These are phyloP conservation scores for Andrena chrysosceles DNA, from an alignment of 2,888 invertebrate species.

Conservation along the genomic window DNA sequence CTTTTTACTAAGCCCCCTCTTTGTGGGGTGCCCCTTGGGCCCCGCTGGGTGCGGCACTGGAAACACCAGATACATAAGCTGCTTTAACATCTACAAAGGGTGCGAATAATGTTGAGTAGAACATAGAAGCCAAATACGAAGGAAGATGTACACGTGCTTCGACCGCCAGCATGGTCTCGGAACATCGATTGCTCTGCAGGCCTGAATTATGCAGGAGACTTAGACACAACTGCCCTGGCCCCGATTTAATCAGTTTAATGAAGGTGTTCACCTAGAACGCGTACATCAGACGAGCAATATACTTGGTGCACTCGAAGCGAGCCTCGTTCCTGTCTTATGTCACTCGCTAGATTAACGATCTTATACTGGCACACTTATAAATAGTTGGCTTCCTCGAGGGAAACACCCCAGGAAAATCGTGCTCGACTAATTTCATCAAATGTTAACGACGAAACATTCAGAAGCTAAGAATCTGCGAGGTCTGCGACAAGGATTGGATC, in stretches of 20 bases:
- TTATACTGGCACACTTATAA: slow-evolving; percentile 35
- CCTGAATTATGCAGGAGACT: slow-evolving; percentile 34
- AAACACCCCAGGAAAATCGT: no score
- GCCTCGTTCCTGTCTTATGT: slow-evolving; percentile 40
- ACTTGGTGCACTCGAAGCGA: slow-evolving; percentile 32
- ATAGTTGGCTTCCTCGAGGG: slow-evolving; percentile 1
- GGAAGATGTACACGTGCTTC: slow-evolving; percentile 4
- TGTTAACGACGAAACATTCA: no score
- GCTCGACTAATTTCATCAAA: no score
- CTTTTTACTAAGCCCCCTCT: no score
- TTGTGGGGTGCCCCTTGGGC: no score
- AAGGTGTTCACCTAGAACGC: slow-evolving; percentile 49
- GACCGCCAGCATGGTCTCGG: background rate
- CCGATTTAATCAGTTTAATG: slow-evolving; percentile 52
- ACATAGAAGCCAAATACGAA: background rate
- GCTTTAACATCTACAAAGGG: no score
- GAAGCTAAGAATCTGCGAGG: no score
- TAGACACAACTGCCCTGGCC: slow-evolving; percentile 22
- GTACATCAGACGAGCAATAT: slow-evolving; percentile 36
- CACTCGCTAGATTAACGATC: slow-evolving; percentile 48
- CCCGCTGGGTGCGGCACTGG: no score
- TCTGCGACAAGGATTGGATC: slow-evolving; percentile 12
- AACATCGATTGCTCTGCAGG: background rate
- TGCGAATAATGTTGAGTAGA: no score
- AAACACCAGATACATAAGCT: no score